phyloP scores from a whole-genome alignment of 2,888 invertebrate species.

The Sesia bembeciformis region DNA sequence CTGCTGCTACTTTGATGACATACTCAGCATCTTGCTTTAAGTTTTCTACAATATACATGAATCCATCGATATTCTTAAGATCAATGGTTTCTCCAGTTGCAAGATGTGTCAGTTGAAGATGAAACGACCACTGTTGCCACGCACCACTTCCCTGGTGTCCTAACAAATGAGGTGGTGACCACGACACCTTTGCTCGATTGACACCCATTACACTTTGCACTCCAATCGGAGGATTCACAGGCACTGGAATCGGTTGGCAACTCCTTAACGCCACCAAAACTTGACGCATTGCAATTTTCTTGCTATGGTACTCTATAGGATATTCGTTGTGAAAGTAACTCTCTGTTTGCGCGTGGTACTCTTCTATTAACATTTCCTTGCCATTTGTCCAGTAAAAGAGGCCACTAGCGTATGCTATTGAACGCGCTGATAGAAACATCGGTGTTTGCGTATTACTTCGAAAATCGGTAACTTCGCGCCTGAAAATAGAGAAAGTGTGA shows the following conservation, averaged over 20 bases:
- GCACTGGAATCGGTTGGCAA: conserved; percentile 86
- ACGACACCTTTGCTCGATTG: conserved; percentile 83
- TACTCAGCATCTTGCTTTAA: conserved; percentile 85
- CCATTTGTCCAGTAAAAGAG: conserved; percentile 92
- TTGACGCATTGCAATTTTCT: conserved; percentile 44
- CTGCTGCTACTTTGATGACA: conserved; percentile 85
- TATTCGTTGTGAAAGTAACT: conserved; percentile 86
- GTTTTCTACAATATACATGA: conserved; percentile 78
- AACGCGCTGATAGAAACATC: conserved; percentile 82
- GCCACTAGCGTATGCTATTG: conserved; percentile 83
- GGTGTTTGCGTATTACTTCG: conserved; percentile 84
- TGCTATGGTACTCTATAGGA: conserved; percentile 65
- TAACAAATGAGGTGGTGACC: conserved; percentile 86
- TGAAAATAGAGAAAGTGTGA: conserved; percentile 23
- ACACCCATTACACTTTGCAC: conserved; percentile 88
- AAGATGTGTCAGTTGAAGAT: conserved; percentile 78
- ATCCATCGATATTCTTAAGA: conserved; percentile 68
- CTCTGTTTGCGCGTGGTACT: conserved; percentile 79
- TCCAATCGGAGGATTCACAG: conserved; percentile 84
- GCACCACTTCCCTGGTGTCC: conserved; percentile 82
- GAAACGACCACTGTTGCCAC: conserved; percentile 85
- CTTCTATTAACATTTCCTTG: conserved; percentile 83
- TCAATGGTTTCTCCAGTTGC: conserved; percentile 37
- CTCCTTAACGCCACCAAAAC: conserved; percentile 76
- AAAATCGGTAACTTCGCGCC: conserved; percentile 81